Conservation (phyloP, 2,888 invertebrate genomes). For the Vanessa cardui region DNA sequence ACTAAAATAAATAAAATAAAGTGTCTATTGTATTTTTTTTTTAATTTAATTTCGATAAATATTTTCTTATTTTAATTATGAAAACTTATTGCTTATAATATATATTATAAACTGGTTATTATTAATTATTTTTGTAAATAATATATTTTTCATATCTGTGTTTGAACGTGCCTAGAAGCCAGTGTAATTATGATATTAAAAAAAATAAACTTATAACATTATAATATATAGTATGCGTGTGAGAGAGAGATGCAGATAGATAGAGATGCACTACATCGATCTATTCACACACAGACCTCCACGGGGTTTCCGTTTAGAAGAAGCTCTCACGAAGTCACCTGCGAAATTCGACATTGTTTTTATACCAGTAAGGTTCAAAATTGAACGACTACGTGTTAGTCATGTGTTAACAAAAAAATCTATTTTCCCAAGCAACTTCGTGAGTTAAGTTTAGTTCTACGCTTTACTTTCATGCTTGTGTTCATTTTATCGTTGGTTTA, state of each 20-base stretch:
- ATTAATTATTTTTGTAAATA: constrained; percentile 12
- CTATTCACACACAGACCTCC: constrained; percentile 80
- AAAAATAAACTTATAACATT: constrained; percentile 30
- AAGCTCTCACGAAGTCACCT: constrained; percentile 81
- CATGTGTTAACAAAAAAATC: constrained; percentile 43
- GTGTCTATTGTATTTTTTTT: neutral
- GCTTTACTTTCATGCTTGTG: constrained; percentile 53
- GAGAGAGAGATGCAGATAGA: constrained; percentile 76
- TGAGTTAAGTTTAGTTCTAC: constrained; percentile 62
- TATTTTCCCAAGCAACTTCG: constrained; percentile 74
- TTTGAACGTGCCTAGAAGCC: constrained; percentile 26
- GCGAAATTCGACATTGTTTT: constrained; percentile 71
- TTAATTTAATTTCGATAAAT: no score
- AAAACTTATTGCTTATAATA: neutral
- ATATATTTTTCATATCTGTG: constrained; percentile 21
- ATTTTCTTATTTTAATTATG: neutral
- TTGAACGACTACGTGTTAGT: constrained; percentile 61
- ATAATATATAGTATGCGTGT: constrained; percentile 64
- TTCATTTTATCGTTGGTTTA: constrained; percentile 21
- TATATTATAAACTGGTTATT: constrained; percentile 3
- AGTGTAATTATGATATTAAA: constrained; percentile 22
- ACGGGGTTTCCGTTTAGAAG: constrained; percentile 68
- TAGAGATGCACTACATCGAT: constrained; percentile 78
- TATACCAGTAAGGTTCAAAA: constrained; percentile 53
- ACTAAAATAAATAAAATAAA: constrained; percentile 7